These are phyloP conservation scores for Morus bassanus DNA, from an alignment of 2,797 vertebrate species.

Conservation along the genomic window DNA sequence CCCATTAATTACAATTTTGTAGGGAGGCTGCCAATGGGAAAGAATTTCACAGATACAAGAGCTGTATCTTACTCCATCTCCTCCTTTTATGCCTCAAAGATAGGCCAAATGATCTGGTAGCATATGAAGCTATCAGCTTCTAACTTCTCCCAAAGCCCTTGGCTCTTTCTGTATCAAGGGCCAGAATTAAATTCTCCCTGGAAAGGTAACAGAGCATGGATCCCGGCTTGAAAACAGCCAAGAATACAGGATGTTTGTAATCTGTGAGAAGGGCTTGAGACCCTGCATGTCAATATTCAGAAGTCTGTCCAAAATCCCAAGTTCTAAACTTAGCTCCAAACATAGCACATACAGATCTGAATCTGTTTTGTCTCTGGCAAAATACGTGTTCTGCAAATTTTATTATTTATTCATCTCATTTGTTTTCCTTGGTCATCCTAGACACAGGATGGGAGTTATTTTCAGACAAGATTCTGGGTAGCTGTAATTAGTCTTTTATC, in stretches of 20 bases:
- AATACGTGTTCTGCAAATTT: neutral
- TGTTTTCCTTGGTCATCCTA: slow-evolving; percentile 30
- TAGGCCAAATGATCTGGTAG: neutral
- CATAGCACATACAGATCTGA: neutral
- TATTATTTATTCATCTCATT: neutral
- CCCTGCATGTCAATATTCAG: neutral
- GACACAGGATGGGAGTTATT: neutral
- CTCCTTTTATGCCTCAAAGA: neutral
- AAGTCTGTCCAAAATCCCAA: neutral
- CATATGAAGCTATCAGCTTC: neutral
- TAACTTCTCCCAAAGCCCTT: neutral
- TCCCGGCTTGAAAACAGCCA: neutral
- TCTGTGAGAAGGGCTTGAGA: neutral
- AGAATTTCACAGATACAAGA: neutral
- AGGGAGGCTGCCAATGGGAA: neutral
- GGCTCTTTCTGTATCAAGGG: neutral
- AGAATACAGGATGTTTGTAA: neutral
- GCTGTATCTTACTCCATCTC: neutral
- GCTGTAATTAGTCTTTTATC: neutral
- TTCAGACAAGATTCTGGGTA: neutral
- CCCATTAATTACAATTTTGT: neutral
- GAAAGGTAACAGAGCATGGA: slow-evolving; percentile 30
- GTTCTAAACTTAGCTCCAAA: slow-evolving; percentile 34
- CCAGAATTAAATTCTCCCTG: neutral
- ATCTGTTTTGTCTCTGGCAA: slow-evolving; percentile 38